Evolutionary conservation across 2,888 invertebrate genomes (phyloP).

Genomic region (Eupithecia vulgata): DNA sequence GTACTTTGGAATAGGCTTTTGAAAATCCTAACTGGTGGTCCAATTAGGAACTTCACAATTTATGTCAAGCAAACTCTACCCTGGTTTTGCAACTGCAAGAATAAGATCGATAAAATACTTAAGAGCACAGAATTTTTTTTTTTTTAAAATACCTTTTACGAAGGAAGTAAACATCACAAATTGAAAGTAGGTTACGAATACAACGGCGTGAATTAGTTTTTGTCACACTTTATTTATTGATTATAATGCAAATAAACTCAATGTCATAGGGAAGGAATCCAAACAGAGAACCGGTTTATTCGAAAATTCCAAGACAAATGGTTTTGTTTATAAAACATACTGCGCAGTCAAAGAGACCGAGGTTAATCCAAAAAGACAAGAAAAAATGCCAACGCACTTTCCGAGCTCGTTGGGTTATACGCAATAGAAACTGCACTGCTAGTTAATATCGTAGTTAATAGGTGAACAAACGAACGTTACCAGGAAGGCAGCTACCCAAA

Average conservation of each 20-base stretch:
- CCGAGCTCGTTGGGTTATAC: background rate
- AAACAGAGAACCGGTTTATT: conserved; percentile 24
- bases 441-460: background rate
- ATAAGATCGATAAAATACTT: background rate
- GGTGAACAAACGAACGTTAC: no score
- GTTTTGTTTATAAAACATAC: conserved; percentile 28
- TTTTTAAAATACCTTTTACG: background rate
- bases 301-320: conserved; percentile 16
- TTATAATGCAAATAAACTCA: conserved; percentile 4
- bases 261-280: conserved; percentile 5
- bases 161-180: background rate
- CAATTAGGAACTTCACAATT: background rate
- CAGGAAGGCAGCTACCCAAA: no score
- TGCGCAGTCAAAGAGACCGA: conserved; percentile 15
- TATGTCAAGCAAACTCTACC: background rate
- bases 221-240: background rate
- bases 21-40: background rate
- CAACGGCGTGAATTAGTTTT: background rate
- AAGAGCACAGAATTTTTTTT: background rate
- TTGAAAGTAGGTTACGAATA: background rate
- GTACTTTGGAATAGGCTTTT: background rate
- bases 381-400: background rate
- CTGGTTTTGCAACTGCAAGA: background rate
- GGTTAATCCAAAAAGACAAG: background rate
- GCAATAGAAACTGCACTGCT: background rate